phyloP scores from a whole-genome alignment of 2,888 invertebrate species.

The Cistogaster globosa region DNA sequence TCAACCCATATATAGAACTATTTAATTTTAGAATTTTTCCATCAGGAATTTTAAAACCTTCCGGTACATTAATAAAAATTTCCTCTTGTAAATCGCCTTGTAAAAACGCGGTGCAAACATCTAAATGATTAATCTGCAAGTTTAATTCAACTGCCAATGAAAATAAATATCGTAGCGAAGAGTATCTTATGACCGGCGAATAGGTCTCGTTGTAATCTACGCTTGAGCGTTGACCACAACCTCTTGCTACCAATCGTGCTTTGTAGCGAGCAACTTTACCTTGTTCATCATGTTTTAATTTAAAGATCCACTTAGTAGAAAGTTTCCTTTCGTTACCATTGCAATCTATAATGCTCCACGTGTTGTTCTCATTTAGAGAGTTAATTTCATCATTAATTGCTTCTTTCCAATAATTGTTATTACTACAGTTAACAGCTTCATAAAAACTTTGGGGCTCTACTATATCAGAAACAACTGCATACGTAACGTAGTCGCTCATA shows the following conservation, averaged over 20 bases:
- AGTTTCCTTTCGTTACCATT: neutral
- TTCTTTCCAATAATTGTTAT: too few relatives aligned
- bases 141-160: neutral
- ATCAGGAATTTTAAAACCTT: neutral
- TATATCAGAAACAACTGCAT: too few relatives aligned
- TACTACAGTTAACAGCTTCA: neutral
- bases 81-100: neutral
- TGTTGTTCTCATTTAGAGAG: too few relatives aligned
- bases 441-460: neutral
- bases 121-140: neutral
- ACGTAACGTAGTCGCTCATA: too few relatives aligned
- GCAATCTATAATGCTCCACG: neutral
- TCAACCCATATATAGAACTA: conserved; percentile 8
- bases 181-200: conserved; percentile 5
- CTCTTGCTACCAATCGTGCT: neutral
- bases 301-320: neutral
- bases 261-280: neutral
- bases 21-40: neutral
- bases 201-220: neutral
- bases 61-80: neutral
- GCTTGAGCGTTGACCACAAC: conserved; percentile 4
- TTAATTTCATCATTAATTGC: too few relatives aligned
- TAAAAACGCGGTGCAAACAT: neutral
- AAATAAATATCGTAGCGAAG: neutral
- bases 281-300: neutral